phyloP scores from a whole-genome alignment of 2,113 vertebrate genomes.

The Eonycteris spelaea region DNA sequence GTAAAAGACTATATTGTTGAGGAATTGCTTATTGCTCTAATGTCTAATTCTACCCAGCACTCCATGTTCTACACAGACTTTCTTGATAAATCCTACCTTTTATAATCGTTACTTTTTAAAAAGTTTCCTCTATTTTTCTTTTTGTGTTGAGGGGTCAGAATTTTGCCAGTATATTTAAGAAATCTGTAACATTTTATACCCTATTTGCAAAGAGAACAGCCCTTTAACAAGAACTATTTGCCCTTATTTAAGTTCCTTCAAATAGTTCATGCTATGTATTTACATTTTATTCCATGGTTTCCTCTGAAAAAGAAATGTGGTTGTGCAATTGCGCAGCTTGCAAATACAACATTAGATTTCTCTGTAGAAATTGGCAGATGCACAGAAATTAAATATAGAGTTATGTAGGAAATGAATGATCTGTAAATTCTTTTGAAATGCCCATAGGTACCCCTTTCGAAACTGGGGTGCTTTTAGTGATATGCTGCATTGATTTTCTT shows the following conservation, averaged over 20 bases:
- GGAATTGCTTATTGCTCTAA: neutral
- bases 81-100: conserved; percentile 26
- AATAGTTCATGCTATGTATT: conserved; percentile 25
- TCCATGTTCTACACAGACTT: neutral
- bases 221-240: neutral
- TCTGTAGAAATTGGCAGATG: conserved; percentile 67
- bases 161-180: neutral
- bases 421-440: conserved; percentile 78
- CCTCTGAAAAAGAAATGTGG: conserved; percentile 70
- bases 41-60: neutral
- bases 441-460: conserved; percentile 66
- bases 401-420: conserved; percentile 75
- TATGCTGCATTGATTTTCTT: conserved; percentile 81
- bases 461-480: conserved; percentile 75
- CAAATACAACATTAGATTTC: conserved; percentile 61
- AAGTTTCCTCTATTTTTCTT: neutral
- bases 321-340: conserved; percentile 47
- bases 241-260: conserved; percentile 23
- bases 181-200: neutral
- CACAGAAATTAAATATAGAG: conserved; percentile 72
- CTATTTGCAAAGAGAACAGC: neutral
- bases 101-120: neutral
- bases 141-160: neutral
- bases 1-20: neutral
- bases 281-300: conserved; percentile 53